Base-by-base conservation (phyloP, 23 tunicate species). In the Clavelina lepadiformis region DNA sequence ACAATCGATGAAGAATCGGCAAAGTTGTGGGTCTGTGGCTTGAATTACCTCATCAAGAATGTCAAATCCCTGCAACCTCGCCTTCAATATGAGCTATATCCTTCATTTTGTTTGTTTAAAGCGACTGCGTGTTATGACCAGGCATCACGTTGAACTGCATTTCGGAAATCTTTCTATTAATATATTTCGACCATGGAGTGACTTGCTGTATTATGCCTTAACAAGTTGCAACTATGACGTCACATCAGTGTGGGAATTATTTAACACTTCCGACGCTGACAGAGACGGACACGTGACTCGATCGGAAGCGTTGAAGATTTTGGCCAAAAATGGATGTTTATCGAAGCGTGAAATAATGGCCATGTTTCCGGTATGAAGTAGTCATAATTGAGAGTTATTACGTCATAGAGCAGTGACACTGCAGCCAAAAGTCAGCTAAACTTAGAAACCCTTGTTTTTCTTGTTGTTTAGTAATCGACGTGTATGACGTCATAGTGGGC, bases 221-320 rank as follows among this genome's bases (percentile, higher is more conserved):
- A n/a, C n/a, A n/a, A n/a, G n/a, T n/a, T n/a, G n/a, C n/a, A 65
- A 38, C 58, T 15, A 11, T 0, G 7, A 20, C 0, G 21, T 28
- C 47, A 86, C 95, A 46, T 56, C 69, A 2, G 71, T 81, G 6
- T 86, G 95, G 95, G 95, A 86, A 33, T 46, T 61, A 7, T 86
- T 86, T 65, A 71, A 65, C 59, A 70, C 65, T 1, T 33, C 62
- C 6, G 83, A 72, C 57, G 28, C 28, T 18, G 58, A 78, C 85
- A 64, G 38, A 0, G 69, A 72, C 57, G 80, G 85, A 11, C 36
- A 29, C 33, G 46, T 86, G 51, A 54, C 95, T 3, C 36, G 52
- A 1, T 61, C 46, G 13, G 76, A 86, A 58, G 71, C 63, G 11
- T 56, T 49, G 59, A 67, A 71, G 65, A 1, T 25, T 21, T 33